A percentile compares a stretch with the other conserved stretches of the same genome.
phyloP scores from a whole-genome alignment of 1,140 invertebrate genomes.

The Bombyx mori region ASM3026992v2 NC_085117.1:2349001-2349500 shows the following conservation, averaged over 20 bases:
- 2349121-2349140: background rate
- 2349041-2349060: constrained; percentile 18
- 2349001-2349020: constrained; percentile 24
- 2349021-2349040: constrained; percentile 44
- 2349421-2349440: background rate
- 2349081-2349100: constrained; percentile 3
- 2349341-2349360: constrained; percentile 40
- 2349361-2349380: constrained; percentile 34
- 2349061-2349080: constrained; percentile 17
- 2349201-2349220: constrained; percentile 1
- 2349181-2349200: background rate
- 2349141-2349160: background rate
- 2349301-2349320: background rate
- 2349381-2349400: constrained; percentile 5
- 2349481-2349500: constrained; percentile 56
- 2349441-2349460: constrained; percentile 14
- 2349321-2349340: constrained; percentile 18
- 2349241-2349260: background rate
- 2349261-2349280: constrained; percentile 48
- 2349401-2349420: constrained; percentile 3
- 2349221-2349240: background rate
- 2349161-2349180: background rate
- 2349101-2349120: constrained; percentile 13
- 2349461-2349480: constrained; percentile 51
- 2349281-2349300: constrained; percentile 39